Base-by-base conservation (phyloP, 2,797 vertebrate genomes). In the Scolopax rusticola region DNA sequence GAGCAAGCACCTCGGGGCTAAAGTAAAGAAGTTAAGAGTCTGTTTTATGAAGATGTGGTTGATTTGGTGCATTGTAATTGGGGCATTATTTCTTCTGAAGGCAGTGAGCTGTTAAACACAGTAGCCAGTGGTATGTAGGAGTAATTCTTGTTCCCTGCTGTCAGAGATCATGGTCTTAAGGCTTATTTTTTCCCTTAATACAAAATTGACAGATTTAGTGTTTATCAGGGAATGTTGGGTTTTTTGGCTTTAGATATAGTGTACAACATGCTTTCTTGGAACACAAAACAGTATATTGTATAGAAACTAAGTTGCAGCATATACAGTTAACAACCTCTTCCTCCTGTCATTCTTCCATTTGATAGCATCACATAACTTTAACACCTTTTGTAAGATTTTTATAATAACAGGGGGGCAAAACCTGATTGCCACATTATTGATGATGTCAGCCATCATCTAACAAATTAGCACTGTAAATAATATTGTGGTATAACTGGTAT, bases 21-120 rank as follows among this genome's bases (percentile, higher is more conserved):
- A 93, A 97, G 96, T 95, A 91, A 95, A 87, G 88, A 90, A 92
- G 87, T 93, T 95, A 87, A 90, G 84, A 91, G 60, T 90, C 91
- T 92, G n/a, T 87, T 96, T 97, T 96, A 75, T 47, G 95, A 78
- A 60, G 51, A 69, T 47, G 67, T 94, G 86, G 64, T 96, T 96
- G 84, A 97, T 93, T 50, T 45, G 51, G 69, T 73, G 24, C 19
- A 36, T 94, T 96, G 74, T 45, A 97, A 92, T 64, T 48, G 59
- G 45, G 64, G 15, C 54, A 86, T 96, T 96, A 75, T 83, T 83
- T 88, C 74, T 95, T 92, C 90, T 92, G 87, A 80, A 64, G 59
- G 69, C 76, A 88, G 64, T 8, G 21, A 88, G 78, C 40, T 87
- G 65, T 89, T 93, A 79, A 83, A 68, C 81, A 71, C 59, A 20